Conservation (phyloP, 2,888 invertebrate species). For the Noctua janthe region DNA sequence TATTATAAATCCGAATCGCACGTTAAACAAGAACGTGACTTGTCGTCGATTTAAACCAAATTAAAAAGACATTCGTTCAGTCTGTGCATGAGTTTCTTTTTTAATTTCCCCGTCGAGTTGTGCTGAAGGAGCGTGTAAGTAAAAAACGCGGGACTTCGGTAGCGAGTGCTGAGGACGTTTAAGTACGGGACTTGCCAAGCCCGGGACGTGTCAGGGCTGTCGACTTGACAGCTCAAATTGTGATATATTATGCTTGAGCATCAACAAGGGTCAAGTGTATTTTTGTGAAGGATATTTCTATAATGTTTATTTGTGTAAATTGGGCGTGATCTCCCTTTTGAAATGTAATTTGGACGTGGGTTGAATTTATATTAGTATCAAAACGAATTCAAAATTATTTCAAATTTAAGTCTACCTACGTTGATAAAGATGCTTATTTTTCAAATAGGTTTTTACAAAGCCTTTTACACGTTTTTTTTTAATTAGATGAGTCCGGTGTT, state of each 20-base stretch:
- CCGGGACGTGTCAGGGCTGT: slow-evolving; percentile 67
- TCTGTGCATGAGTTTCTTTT: slow-evolving; percentile 67
- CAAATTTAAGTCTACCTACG: not conserved
- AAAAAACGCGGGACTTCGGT: slow-evolving; percentile 66
- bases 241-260: slow-evolving; percentile 63
- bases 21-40: slow-evolving; percentile 60
- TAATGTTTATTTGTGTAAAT: slow-evolving; percentile 37
- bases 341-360: slow-evolving; percentile 25
- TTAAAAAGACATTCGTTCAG: slow-evolving; percentile 64
- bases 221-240: slow-evolving; percentile 64
- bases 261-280: slow-evolving; percentile 63
- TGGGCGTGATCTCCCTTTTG: slow-evolving; percentile 13
- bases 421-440: not conserved
- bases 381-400: not conserved
- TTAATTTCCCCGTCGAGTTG: slow-evolving; percentile 67
- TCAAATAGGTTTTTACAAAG: not conserved
- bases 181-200: slow-evolving; percentile 69
- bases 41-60: slow-evolving; percentile 60
- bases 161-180: slow-evolving; percentile 70
- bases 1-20: slow-evolving; percentile 25
- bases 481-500: not conserved
- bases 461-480: not conserved
- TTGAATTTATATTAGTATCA: slow-evolving; percentile 18
- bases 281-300: slow-evolving; percentile 56
- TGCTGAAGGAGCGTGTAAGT: slow-evolving; percentile 70